Conservation (phyloP, 2,888 invertebrate species). For the Noctuana brunneofusca region DNA sequence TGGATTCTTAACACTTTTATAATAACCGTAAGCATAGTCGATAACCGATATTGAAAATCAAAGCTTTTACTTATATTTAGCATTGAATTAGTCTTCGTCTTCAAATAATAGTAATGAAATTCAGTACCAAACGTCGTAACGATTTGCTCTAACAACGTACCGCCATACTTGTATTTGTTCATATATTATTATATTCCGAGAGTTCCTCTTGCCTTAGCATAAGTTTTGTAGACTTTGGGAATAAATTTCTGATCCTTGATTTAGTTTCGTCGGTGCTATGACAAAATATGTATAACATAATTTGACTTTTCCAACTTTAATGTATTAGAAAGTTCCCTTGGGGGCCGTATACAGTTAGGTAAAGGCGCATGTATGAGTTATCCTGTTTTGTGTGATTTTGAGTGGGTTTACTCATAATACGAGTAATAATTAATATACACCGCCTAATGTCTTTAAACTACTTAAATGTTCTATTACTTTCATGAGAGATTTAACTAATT, state of each 20-base stretch:
- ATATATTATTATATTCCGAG: conserved; percentile 32
- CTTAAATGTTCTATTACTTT: too few species aligned
- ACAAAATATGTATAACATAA: conserved; percentile 27
- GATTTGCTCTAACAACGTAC: conserved; percentile 25
- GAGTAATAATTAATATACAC: neutral
- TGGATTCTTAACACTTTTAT: too few species aligned
- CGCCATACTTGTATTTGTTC: conserved; percentile 29
- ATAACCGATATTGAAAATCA: neutral
- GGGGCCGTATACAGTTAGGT: neutral
- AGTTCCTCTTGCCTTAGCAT: conserved; percentile 28
- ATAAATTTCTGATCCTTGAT: conserved; percentile 35
- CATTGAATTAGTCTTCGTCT: conserved; percentile 7
- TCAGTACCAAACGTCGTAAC: conserved; percentile 22
- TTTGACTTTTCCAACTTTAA: conserved; percentile 28
- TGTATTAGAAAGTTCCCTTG: conserved; percentile 22
- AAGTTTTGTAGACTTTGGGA: conserved; percentile 34
- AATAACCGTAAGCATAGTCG: neutral
- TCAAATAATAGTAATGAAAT: conserved; percentile 7
- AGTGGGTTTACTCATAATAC: too few species aligned
- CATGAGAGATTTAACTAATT: too few species aligned
- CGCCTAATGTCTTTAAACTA: too few species aligned
- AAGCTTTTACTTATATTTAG: neutral
- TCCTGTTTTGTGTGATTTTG: neutral
- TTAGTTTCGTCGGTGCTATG: conserved; percentile 29
- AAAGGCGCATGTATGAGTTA: neutral